Percentiles rank a stretch among this genome's conserved stretches.
Evolutionary conservation across 1,140 invertebrate species (phyloP).

Genomic region (Babylonia areolata): DNA sequence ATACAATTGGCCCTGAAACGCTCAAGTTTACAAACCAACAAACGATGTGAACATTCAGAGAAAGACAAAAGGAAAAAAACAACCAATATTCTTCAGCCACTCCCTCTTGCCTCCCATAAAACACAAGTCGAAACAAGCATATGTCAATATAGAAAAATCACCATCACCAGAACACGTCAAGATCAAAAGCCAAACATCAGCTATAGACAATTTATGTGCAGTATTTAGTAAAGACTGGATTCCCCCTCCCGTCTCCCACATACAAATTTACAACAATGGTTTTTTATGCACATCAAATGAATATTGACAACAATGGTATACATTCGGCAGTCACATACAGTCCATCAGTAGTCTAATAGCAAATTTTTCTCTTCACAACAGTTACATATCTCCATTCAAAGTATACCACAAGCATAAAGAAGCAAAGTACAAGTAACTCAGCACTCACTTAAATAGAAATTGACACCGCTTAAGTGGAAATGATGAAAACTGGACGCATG

Average conservation of each 20-base stretch:
- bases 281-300: background rate
- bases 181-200: background rate
- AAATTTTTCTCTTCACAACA: background rate
- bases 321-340: background rate
- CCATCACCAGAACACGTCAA: background rate
- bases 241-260: background rate
- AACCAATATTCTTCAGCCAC: background rate
- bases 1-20: background rate
- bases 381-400: background rate
- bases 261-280: background rate
- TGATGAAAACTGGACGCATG: too few species aligned
- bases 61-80: background rate
- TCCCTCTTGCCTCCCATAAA: too few species aligned
- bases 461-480: background rate
- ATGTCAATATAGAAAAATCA: background rate
- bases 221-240: constrained; percentile 8
- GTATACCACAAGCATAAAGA: background rate
- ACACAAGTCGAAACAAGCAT: background rate
- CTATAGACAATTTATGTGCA: constrained; percentile 1
- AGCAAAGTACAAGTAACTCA: background rate
- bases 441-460: background rate
- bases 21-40: background rate
- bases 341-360: background rate
- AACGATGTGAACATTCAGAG: background rate
- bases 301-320: background rate